phyloP scores from a whole-genome alignment of 2,888 invertebrate species.

The Geophilus truncorum region DNA sequence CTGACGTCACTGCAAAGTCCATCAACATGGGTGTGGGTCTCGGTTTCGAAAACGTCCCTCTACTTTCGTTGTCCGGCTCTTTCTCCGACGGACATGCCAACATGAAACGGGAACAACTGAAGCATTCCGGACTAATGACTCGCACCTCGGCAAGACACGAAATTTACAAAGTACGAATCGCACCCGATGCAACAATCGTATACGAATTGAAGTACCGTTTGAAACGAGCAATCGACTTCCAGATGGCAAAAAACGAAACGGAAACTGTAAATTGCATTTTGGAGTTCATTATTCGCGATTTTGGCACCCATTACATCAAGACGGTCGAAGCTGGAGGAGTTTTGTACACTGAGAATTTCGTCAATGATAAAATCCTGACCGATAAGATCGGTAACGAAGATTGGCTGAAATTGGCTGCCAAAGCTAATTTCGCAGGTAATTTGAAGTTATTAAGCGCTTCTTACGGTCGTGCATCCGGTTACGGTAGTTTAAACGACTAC shows the following conservation, averaged over 20 bases:
- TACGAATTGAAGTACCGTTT: background rate
- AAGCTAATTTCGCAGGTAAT: background rate
- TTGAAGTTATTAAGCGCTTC: background rate
- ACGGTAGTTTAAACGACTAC: background rate
- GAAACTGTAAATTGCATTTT: background rate
- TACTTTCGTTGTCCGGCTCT: background rate
- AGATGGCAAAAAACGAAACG: background rate
- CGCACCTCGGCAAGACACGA: background rate
- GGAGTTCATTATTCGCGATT: background rate
- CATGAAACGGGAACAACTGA: background rate
- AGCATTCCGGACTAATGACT: background rate
- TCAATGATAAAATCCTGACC: background rate
- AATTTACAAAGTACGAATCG: background rate
- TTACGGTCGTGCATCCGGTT: background rate
- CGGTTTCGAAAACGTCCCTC: background rate
- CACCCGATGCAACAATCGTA: background rate
- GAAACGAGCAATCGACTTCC: background rate
- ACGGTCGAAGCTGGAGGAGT: background rate
- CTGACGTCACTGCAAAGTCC: background rate
- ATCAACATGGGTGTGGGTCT: background rate
- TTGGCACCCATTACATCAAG: background rate
- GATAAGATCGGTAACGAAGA: background rate
- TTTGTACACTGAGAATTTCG: background rate
- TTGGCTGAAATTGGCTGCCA: background rate
- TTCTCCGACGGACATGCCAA: background rate